Base-by-base conservation (phyloP, 2,888 invertebrate species). In the Amphipoea lucens region DNA sequence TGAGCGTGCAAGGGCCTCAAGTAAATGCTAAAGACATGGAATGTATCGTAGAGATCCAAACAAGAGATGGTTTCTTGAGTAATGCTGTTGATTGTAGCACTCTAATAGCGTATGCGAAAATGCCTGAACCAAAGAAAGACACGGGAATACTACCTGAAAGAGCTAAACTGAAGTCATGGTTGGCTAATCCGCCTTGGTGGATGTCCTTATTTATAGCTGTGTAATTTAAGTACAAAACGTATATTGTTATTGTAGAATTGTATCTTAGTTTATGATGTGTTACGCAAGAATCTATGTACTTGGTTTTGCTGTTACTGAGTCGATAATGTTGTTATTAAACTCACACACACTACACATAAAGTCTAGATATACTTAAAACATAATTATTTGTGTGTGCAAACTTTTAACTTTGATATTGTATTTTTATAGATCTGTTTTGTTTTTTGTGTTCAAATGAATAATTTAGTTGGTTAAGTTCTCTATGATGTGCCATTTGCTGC, bases 181-280 rank as follows among this genome's bases (percentile, higher is more conserved):
- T 95, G 23, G 82, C 92, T 4, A 96, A 94, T 62, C 96, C 96
- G 2, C 96, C 96, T 0, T 96, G 96, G 96, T 96, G 96, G 96
- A 87, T 95, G 90, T 94, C 96, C 36, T 79, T 95, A 81, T 95
- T 96, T 80, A 94, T 96, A 76, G 95, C 95, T 63, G 93, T 94
- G 7, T 96, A 90, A 89, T 40, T 70, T 65, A 23, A 29, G 63
- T 60, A 14, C 11, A 71, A 78, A 69, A 54, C 5, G 20, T 60
- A 74, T 63, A 36, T 69, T 72, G 40, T 48, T 65, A 36, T 60
- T 81, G 20, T 69, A 73, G 36, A 60, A 67, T 63, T 65, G 20
- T 42, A 66, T 51, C 0, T 62, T 6, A 20, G 42, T 76, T 54
- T 40, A 57, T 57, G 11, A 51, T 65, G 54, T 66, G 40, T 86